Evolutionary conservation across 2,888 invertebrate species (phyloP).

Genomic region (Petrolisthes manimaculis): DNA sequence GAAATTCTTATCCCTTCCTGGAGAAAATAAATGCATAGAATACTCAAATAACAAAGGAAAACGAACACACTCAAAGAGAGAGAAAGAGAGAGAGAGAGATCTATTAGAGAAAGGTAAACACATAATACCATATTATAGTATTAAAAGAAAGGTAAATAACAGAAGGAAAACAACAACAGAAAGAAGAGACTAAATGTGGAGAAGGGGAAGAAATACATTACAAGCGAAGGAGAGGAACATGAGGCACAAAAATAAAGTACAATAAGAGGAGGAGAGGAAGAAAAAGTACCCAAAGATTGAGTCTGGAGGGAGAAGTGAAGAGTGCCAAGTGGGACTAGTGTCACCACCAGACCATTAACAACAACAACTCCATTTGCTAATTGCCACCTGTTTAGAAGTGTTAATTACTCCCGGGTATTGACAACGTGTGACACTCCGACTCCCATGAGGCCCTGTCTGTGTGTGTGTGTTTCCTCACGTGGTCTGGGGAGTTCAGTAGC

Average conservation of each 20-base stretch:
- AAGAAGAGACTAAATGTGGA: background rate
- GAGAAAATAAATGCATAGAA: too few species aligned
- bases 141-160: too few species aligned
- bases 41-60: too few species aligned
- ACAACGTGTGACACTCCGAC: background rate
- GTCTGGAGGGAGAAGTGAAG: background rate
- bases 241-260: background rate
- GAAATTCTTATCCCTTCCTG: too few species aligned
- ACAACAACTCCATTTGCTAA: background rate
- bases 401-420: background rate
- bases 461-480: background rate
- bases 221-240: background rate
- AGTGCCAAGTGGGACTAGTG: background rate
- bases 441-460: background rate
- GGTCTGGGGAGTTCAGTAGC: too few species aligned
- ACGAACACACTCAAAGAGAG: too few species aligned
- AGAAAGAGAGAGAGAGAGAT: too few species aligned
- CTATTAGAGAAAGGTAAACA: too few species aligned
- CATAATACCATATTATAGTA: too few species aligned
- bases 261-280: background rate
- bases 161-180: too few species aligned
- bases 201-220: background rate
- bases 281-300: background rate
- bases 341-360: background rate
- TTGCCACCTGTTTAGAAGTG: background rate